A percentile compares a stretch with the other conserved stretches of the same genome.
Evolutionary conservation across 2,113 vertebrate genomes (phyloP).

Genomic region (Thermophis baileyi): DNA sequence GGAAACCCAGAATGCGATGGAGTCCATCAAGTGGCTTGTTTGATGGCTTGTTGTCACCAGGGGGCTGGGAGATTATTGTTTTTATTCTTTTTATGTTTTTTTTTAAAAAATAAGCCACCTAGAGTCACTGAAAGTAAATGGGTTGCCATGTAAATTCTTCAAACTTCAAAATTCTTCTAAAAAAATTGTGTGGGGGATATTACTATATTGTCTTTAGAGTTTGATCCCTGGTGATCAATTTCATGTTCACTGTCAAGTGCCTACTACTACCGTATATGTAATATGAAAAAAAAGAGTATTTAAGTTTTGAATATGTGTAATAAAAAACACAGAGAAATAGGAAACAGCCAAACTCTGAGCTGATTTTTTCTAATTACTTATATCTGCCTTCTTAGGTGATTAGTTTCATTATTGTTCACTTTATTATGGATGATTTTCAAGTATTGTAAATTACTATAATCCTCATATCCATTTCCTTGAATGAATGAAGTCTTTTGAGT

Average conservation of each 20-base stretch:
- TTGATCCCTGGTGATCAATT: slow-evolving; percentile 2
- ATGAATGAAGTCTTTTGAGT: background rate
- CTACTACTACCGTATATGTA: background rate
- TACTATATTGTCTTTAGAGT: background rate
- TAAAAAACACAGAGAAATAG: background rate
- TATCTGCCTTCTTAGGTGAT: background rate
- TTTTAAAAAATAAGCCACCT: background rate
- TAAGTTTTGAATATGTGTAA: background rate
- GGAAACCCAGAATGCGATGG: background rate
- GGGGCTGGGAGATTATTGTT: background rate
- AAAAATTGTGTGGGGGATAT: background rate
- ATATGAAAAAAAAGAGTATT: background rate
- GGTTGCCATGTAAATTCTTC: background rate
- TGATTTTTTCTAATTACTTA: background rate
- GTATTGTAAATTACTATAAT: background rate
- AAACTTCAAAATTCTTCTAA: no score
- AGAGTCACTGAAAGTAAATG: background rate
- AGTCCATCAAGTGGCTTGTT: background rate
- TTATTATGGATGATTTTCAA: background rate
- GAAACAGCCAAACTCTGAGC: background rate
- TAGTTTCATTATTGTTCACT: background rate
- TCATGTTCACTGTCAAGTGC: background rate
- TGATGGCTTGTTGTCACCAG: background rate
- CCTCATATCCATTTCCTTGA: background rate
- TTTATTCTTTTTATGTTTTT: background rate